Conservation (phyloP, 1,140 invertebrate species). For the Tetranychus cinnabarinus region DNA sequence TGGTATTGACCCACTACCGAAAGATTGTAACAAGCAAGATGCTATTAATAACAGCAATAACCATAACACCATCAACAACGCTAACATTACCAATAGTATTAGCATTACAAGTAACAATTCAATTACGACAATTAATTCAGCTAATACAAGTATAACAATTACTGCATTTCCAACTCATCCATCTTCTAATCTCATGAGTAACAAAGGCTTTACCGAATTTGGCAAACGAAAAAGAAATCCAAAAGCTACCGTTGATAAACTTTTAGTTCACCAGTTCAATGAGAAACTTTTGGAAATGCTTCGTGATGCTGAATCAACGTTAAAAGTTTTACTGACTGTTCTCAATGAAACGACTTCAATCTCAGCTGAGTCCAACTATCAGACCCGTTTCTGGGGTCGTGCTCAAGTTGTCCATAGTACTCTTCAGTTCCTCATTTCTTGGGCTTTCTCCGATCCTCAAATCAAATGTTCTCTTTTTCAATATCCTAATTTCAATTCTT, state of each 20-base stretch:
- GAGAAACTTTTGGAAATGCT: conserved; percentile 51
- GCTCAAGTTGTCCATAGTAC: conserved; percentile 56
- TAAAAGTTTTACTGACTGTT: conserved; percentile 57
- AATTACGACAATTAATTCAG: neutral
- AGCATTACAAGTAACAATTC: neutral
- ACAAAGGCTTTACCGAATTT: neutral
- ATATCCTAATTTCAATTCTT: conserved; percentile 35
- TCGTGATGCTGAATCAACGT: conserved; percentile 44
- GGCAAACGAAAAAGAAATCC: conserved; percentile 19
- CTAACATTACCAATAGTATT: neutral
- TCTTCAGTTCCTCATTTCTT: conserved; percentile 52
- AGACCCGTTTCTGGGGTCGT: conserved; percentile 62
- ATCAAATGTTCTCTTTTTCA: conserved; percentile 38
- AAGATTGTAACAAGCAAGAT: neutral
- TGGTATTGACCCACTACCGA: conserved; percentile 28
- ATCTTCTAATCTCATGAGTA: neutral
- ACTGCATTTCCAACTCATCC: neutral
- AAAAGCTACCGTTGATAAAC: conserved; percentile 28
- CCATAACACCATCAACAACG: neutral
- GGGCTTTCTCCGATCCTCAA: conserved; percentile 45
- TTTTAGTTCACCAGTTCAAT: conserved; percentile 36
- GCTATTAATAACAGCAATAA: neutral
- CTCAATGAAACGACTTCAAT: conserved; percentile 54
- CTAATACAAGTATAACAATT: neutral
- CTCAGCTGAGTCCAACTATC: conserved; percentile 48